phyloP scores from a whole-genome alignment of 1,140 invertebrate species.

The Drosophila subobscura region DNA sequence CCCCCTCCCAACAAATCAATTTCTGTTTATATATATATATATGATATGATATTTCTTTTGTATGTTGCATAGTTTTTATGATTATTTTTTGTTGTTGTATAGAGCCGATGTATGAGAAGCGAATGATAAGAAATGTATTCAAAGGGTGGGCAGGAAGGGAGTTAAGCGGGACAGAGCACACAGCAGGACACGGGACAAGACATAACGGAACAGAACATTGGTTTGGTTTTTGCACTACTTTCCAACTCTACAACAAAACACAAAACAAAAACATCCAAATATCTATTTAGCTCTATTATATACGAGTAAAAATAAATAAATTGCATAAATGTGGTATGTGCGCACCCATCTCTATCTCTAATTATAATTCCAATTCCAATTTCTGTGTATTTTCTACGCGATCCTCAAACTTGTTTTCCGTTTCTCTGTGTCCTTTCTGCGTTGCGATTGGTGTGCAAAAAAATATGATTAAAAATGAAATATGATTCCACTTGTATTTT shows the following conservation, averaged over 20 bases:
- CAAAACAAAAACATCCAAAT: conserved; percentile 1
- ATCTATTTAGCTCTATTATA: conserved; percentile 13
- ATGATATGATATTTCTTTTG: conserved; percentile 36
- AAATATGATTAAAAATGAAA: conserved; percentile 20
- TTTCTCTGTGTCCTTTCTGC: conserved; percentile 27
- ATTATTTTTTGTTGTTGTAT: conserved; percentile 49
- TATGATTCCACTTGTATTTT: conserved; percentile 40
- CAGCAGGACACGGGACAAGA: neutral
- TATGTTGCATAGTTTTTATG: conserved; percentile 68
- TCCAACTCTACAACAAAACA: neutral
- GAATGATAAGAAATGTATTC: too few relatives aligned
- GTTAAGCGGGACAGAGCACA: too few relatives aligned
- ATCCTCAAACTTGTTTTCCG: conserved; percentile 19
- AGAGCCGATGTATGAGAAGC: conserved; percentile 11
- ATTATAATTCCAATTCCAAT: conserved; percentile 24
- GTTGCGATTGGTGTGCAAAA: conserved; percentile 43
- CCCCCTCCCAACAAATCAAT: neutral
- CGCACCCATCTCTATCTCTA: too few relatives aligned
- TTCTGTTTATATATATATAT: conserved; percentile 34
- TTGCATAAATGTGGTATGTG: conserved; percentile 4
- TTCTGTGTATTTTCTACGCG: conserved; percentile 18
- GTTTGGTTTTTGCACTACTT: neutral
- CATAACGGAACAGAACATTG: too few relatives aligned
- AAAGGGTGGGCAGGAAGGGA: too few relatives aligned
- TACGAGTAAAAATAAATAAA: conserved; percentile 12